A percentile compares a stretch with the other conserved stretches of the same genome.
Conservation (phyloP, 2,797 vertebrate genomes). For the Takifugu rubripes region DNA sequence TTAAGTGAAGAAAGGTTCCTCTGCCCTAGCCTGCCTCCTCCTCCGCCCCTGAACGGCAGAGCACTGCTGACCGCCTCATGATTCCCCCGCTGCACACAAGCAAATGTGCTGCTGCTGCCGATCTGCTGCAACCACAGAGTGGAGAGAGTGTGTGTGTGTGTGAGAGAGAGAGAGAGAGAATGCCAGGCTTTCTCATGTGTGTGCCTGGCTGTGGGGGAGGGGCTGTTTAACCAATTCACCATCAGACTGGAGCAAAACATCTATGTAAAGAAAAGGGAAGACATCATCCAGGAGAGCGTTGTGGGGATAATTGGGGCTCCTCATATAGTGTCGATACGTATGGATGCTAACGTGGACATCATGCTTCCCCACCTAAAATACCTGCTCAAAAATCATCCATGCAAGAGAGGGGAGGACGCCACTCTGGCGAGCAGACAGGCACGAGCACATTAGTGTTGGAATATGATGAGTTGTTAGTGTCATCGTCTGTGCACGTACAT, state of each 20-base stretch:
- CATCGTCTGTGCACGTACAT: too few species aligned
- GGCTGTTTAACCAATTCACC: slow-evolving; percentile 2
- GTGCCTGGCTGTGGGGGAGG: neutral
- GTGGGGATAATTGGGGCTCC: too few species aligned
- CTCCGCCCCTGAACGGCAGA: slow-evolving; percentile 6
- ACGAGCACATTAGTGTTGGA: too few species aligned
- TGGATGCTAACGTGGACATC: too few species aligned
- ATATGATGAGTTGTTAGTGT: too few species aligned
- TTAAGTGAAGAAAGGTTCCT: slow-evolving; percentile 38
- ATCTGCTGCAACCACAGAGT: neutral
- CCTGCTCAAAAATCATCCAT: too few species aligned
- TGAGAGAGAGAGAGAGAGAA: neutral
- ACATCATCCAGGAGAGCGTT: too few species aligned
- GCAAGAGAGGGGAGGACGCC: too few species aligned
- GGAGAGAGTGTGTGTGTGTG: neutral
- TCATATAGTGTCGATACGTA: too few species aligned
- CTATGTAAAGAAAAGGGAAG: too few species aligned
- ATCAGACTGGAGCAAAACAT: neutral
- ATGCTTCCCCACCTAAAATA: too few species aligned
- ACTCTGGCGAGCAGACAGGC: too few species aligned
- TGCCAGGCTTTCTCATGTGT: neutral
- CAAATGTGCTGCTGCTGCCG: slow-evolving; percentile 23
- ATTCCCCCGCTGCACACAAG: slow-evolving; percentile 37
- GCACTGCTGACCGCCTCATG: slow-evolving; percentile 47
- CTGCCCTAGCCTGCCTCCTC: slow-evolving; percentile 40